Evolutionary conservation across 2,888 invertebrate genomes (phyloP).

Genomic region (Ornithoptera priamus): DNA sequence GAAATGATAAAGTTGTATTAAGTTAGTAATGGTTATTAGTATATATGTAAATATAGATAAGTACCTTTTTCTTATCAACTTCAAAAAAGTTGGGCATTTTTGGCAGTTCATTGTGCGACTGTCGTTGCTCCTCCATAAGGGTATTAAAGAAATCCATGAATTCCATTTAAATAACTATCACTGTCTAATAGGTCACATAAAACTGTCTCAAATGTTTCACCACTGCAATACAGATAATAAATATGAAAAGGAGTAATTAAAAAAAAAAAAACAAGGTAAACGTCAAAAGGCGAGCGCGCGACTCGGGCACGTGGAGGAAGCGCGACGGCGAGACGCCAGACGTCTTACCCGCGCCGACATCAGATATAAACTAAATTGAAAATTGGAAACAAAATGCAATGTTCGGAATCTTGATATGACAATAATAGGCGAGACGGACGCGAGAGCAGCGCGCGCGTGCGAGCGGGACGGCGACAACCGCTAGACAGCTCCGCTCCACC

Average conservation of each 20-base stretch:
- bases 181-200: constrained; percentile 47
- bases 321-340: constrained; percentile 66
- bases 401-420: constrained; percentile 77
- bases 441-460: constrained; percentile 47
- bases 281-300: constrained; percentile 48
- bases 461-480: constrained; percentile 52
- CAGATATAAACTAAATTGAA: constrained; percentile 80
- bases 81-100: constrained; percentile 74
- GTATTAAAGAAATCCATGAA: constrained; percentile 69
- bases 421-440: constrained; percentile 77
- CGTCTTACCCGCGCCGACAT: constrained; percentile 75
- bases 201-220: constrained; percentile 35
- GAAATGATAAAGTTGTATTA: too few relatives aligned
- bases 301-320: constrained; percentile 62
- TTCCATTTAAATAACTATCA: constrained; percentile 57
- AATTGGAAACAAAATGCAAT: constrained; percentile 79
- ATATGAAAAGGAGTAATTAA: constrained; percentile 29
- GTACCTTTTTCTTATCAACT: constrained; percentile 73
- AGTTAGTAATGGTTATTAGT: not conserved
- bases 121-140: constrained; percentile 64
- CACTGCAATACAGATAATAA: constrained; percentile 31
- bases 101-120: constrained; percentile 56
- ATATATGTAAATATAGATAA: constrained; percentile 27
- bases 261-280: constrained; percentile 20
- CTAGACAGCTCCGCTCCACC: constrained; percentile 73